Conservation (phyloP, 2,797 vertebrate species). For the Pelodytes ibericus region DNA sequence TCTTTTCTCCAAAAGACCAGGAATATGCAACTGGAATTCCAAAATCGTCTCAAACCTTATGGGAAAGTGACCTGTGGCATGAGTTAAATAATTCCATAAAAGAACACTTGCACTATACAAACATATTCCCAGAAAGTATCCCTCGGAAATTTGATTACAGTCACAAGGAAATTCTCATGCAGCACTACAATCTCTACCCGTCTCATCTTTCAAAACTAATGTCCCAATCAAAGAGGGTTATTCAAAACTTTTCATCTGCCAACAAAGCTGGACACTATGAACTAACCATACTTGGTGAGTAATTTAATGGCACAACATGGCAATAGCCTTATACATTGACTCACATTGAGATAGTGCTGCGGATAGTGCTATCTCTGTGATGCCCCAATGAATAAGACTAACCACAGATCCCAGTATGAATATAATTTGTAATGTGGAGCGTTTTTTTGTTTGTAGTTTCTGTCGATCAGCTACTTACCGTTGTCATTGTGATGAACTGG, state of each 20-base stretch:
- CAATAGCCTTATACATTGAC: no score
- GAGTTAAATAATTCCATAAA: constrained; percentile 69
- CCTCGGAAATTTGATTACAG: constrained; percentile 76
- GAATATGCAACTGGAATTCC: constrained; percentile 16
- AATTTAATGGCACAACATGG: not conserved
- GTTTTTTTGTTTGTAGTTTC: no score
- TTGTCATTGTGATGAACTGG: no score
- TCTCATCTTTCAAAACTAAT: constrained; percentile 68
- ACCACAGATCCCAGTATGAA: no score
- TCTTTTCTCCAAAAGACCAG: constrained; percentile 51
- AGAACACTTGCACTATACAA: constrained; percentile 71
- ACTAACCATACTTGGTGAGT: constrained; percentile 85
- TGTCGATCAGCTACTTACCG: no score
- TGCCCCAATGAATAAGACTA: no score
- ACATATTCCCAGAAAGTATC: constrained; percentile 79
- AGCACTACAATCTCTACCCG: constrained; percentile 80
- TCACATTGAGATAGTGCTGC: no score
- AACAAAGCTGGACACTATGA: constrained; percentile 77
- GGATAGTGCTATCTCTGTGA: no score
- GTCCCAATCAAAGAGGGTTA: constrained; percentile 50
- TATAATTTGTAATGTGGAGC: no score
- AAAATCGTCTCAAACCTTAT: constrained; percentile 60
- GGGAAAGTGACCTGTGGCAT: constrained; percentile 83
- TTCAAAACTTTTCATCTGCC: constrained; percentile 61
- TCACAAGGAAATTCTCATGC: constrained; percentile 74